Percentiles rank a stretch among this genome's conserved stretches.
Conservation (phyloP, 2,888 invertebrate genomes). For the Isotomurus palustris region DNA sequence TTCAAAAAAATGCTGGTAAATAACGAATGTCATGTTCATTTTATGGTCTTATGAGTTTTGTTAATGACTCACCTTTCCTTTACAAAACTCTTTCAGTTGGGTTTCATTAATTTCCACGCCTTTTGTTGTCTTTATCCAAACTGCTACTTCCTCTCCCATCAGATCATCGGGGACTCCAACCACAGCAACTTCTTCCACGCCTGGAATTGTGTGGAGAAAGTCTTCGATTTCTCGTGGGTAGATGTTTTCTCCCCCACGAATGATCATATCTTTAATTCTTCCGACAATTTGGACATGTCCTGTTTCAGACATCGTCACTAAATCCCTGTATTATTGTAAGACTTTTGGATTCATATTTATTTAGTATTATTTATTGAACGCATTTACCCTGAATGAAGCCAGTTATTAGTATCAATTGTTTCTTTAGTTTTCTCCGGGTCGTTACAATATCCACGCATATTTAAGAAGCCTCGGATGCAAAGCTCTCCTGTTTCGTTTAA, state of each 20-base stretch:
- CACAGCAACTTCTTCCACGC: slow-evolving; percentile 66
- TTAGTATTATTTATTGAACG: too few species aligned
- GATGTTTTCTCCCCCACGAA: slow-evolving; percentile 77
- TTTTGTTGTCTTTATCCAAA: slow-evolving; percentile 59
- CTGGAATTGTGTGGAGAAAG: slow-evolving; percentile 66
- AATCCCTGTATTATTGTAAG: slow-evolving; percentile 58
- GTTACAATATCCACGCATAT: slow-evolving; percentile 75
- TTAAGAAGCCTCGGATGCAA: slow-evolving; percentile 66
- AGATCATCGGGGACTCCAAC: slow-evolving; percentile 70
- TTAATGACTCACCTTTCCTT: slow-evolving; percentile 60
- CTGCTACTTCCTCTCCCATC: slow-evolving; percentile 72
- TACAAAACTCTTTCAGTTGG: slow-evolving; percentile 61
- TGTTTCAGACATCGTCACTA: slow-evolving; percentile 61
- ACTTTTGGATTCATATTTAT: too few species aligned
- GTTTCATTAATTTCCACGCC: slow-evolving; percentile 56
- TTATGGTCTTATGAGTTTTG: too few species aligned
- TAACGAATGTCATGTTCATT: slow-evolving; percentile 7
- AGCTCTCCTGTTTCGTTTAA: slow-evolving; percentile 72
- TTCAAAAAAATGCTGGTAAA: slow-evolving; percentile 44
- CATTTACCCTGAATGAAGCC: slow-evolving; percentile 76
- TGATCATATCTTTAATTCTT: slow-evolving; percentile 71
- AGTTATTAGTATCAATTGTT: slow-evolving; percentile 62
- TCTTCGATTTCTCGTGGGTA: slow-evolving; percentile 76
- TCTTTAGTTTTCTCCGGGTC: slow-evolving; percentile 70
- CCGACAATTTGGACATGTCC: slow-evolving; percentile 70